Evolutionary conservation across 2,888 invertebrate species (phyloP), one percentile per base, ranked within the genome.

Genomic region (Dynastes maya): DNA sequence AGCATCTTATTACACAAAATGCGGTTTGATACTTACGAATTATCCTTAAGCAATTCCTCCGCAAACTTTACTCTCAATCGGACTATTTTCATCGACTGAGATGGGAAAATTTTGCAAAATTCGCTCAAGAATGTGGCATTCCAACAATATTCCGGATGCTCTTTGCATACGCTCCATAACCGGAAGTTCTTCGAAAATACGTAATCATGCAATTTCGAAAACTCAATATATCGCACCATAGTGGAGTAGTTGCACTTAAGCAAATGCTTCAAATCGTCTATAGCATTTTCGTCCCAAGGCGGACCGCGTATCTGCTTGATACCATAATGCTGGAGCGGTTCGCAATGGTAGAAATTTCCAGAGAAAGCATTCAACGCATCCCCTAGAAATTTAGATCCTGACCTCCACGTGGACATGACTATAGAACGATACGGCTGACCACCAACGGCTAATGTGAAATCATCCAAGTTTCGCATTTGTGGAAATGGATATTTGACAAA

Each of bases 281-380:
- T 86, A 37, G 95, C 95, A 82, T 91, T 88, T 55, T 91, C 90
- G n/a, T 94, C 92, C 68, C 93, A 89, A 3, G 94, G 94, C 29
- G 94, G 92, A 9, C 94, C 94, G 84, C 96, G 91, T 78, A 96
- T 93, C 90, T 96, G 96, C 82, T 94, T 91, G 83, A 96, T 96
- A 80, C 94, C 95, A 89, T 94, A 95, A 85, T 95, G 94, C 80
- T 96, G 90, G 80, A 97, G 89, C 49, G 97, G 97, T 88, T 97
- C 97, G 86, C 97, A 97, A 87, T 97, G 96, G 89, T 97, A 97
- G 89, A 92, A 97, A 87, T 95, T 97, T 45, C 93, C 96, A 22
- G 97, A 96, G 87, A 96, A 92, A 37, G 95, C 91, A 87, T 95
- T 95, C 68, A 97, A 87, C 63, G 96, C 92, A 85, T 96, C 96